These are phyloP conservation scores for Tribolium madens DNA, from an alignment of 1,140 invertebrate species.

Conservation along the genomic window DNA sequence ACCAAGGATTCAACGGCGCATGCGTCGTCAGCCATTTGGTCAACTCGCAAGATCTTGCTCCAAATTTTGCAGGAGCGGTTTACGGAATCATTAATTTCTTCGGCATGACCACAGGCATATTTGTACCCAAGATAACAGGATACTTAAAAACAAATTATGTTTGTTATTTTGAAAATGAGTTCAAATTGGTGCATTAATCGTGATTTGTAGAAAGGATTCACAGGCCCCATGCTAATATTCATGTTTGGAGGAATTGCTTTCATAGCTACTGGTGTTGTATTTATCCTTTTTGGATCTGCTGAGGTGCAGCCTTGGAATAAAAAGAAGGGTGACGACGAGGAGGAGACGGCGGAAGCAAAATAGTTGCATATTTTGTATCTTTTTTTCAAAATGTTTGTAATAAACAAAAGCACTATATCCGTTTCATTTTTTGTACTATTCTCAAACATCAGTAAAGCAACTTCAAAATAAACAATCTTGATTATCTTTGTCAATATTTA, in stretches of 20 bases:
- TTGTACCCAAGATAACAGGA: background rate
- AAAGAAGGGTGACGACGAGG: constrained; percentile 34
- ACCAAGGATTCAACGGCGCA: constrained; percentile 79
- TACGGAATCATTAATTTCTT: constrained; percentile 63
- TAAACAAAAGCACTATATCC: background rate
- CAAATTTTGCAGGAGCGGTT: constrained; percentile 81
- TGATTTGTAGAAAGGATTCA: constrained; percentile 65
- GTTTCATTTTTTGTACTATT: background rate
- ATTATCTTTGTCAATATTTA: background rate
- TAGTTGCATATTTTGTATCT: background rate
- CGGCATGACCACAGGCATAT: background rate
- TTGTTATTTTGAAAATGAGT: too few relatives aligned
- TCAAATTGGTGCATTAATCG: too few relatives aligned
- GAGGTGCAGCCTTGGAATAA: constrained; percentile 67
- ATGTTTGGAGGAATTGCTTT: constrained; percentile 69
- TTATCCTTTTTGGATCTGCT: constrained; percentile 66
- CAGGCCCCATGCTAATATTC: constrained; percentile 72
- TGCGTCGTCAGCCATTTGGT: constrained; percentile 84
- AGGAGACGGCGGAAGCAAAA: constrained; percentile 16
- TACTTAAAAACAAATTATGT: background rate
- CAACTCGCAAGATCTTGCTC: constrained; percentile 85
- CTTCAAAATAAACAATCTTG: background rate
- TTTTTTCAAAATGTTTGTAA: background rate
- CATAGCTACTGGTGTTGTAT: constrained; percentile 67
- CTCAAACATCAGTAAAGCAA: too few relatives aligned